Evolutionary conservation across 2,113 vertebrate genomes (phyloP).

Genomic region (Thamnaconus septentrionalis): DNA sequence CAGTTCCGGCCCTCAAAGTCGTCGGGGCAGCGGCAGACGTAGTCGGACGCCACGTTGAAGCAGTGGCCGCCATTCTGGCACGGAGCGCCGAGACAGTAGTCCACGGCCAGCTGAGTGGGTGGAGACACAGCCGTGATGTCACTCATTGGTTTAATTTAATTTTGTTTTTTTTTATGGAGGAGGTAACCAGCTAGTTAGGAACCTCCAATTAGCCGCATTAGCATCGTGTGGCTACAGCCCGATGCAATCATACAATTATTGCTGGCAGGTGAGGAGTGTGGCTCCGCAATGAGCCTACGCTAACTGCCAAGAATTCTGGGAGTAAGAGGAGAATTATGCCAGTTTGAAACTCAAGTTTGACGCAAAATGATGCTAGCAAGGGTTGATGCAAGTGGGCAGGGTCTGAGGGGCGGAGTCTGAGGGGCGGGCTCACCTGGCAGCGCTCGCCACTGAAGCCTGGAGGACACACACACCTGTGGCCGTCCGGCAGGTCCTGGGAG

Average conservation of each 20-base stretch:
- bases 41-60: constrained; percentile 91
- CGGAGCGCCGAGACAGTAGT: constrained; percentile 92
- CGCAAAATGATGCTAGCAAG: no score
- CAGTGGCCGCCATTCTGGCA: constrained; percentile 91
- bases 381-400: constrained; percentile 39
- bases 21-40: constrained; percentile 91
- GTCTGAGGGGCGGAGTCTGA: constrained; percentile 23
- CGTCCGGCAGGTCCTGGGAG: constrained; percentile 90
- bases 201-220: no score
- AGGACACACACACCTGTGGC: constrained; percentile 89
- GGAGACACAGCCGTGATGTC: no score
- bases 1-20: constrained; percentile 98
- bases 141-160: no score
- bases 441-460: constrained; percentile 89
- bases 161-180: constrained; percentile 17
- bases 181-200: no score
- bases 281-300: no score
- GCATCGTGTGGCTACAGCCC: no score
- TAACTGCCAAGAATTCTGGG: no score
- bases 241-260: no score
- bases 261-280: no score
- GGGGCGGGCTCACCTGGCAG: constrained; percentile 87
- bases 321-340: no score
- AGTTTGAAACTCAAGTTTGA: no score
- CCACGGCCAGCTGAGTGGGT: constrained; percentile 87